A percentile compares a stretch with the other conserved stretches of the same genome.
Evolutionary conservation across 2,113 vertebrate genomes (phyloP).

Genomic region (Spilogale gracilis): DNA sequence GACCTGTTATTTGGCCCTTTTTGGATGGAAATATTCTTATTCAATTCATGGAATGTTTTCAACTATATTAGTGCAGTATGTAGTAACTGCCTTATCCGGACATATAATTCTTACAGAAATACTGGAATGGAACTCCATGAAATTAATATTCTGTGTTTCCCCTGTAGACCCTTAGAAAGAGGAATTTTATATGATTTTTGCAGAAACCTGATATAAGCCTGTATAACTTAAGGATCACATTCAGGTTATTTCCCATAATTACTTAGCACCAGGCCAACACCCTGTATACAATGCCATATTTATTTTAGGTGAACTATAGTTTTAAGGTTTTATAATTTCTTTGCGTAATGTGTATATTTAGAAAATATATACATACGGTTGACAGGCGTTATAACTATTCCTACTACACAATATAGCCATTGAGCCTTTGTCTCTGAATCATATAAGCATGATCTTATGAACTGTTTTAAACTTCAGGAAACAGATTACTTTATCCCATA

Average conservation of each 20-base stretch:
- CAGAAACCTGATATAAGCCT: conserved; percentile 86
- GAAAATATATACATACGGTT: conserved; percentile 78
- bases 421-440: conserved; percentile 74
- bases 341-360: conserved; percentile 76
- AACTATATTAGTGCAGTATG: conserved; percentile 74
- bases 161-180: conserved; percentile 81
- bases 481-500: conserved; percentile 65
- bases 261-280: conserved; percentile 85
- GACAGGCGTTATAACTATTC: conserved; percentile 73
- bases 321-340: conserved; percentile 83
- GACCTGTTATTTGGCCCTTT: conserved; percentile 84
- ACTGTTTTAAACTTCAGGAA: conserved; percentile 76
- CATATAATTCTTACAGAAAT: conserved; percentile 86
- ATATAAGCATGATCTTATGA: conserved; percentile 72
- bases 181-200: conserved; percentile 85
- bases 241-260: conserved; percentile 84
- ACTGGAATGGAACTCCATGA: conserved; percentile 80
- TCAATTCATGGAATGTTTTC: conserved; percentile 81
- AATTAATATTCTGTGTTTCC: conserved; percentile 89
- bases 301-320: conserved; percentile 81
- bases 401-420: conserved; percentile 57
- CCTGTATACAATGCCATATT: conserved; percentile 81
- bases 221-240: conserved; percentile 83
- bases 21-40: conserved; percentile 84
- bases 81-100: conserved; percentile 81